Percentiles rank a stretch among this genome's conserved stretches.
Evolutionary conservation across 2,113 vertebrate species (phyloP).

Genomic region (Empidonax alnorum): DNA sequence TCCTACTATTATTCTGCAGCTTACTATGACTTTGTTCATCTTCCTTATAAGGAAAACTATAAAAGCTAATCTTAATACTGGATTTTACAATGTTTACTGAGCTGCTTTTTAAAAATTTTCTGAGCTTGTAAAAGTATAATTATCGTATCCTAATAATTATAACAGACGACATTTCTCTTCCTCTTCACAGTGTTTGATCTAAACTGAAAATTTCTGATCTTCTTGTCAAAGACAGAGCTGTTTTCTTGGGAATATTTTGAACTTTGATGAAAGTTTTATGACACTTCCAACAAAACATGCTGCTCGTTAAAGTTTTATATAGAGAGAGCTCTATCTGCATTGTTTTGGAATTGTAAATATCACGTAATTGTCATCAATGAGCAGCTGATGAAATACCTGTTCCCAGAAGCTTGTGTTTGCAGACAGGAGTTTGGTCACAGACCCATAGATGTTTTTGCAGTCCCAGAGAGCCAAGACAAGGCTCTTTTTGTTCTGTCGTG

Average conservation of each 20-base stretch:
- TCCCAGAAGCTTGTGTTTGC: conserved; percentile 34
- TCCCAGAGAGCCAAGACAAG: neutral
- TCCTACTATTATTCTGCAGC: neutral
- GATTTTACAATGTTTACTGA: conserved; percentile 42
- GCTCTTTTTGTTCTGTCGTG: neutral
- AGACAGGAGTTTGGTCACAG: neutral
- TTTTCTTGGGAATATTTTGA: conserved; percentile 70
- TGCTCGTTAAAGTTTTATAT: conserved; percentile 68
- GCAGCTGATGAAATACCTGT: conserved; percentile 42
- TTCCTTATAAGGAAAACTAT: conserved; percentile 18
- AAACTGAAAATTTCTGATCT: conserved; percentile 71
- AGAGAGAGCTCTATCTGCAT: conserved; percentile 52
- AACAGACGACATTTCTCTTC: conserved; percentile 55
- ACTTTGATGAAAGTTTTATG: conserved; percentile 73
- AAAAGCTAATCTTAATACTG: conserved; percentile 23
- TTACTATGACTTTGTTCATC: neutral
- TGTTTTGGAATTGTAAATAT: conserved; percentile 69
- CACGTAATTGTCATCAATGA: conserved; percentile 59
- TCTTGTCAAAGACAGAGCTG: conserved; percentile 62
- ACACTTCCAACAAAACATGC: conserved; percentile 67
- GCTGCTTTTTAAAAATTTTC: conserved; percentile 42
- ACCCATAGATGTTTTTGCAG: neutral
- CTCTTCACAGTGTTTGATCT: conserved; percentile 67
- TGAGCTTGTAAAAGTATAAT: conserved; percentile 60
- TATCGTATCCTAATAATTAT: conserved; percentile 65